Evolutionary conservation across 23 tunicate species (phyloP).

Genomic region (Botrylloides violaceus): DNA sequence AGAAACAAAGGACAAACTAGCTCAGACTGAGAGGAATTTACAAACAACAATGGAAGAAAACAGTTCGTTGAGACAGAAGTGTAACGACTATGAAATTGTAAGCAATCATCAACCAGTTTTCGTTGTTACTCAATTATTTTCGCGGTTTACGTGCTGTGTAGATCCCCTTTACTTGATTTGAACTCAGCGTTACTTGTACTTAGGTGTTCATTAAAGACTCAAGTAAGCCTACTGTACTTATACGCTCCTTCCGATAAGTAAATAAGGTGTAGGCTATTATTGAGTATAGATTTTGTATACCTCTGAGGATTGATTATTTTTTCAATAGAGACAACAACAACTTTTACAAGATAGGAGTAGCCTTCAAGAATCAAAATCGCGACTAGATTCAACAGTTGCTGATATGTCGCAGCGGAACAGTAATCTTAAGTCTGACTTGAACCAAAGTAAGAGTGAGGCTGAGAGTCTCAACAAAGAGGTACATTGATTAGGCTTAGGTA

Average conservation of each 20-base stretch:
- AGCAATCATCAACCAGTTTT: no score
- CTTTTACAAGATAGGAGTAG: slow-evolving; percentile 10
- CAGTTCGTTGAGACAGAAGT: slow-evolving; percentile 5
- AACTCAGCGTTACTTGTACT: no score
- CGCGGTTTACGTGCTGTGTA: no score
- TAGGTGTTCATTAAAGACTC: no score
- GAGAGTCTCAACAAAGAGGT: slow-evolving; percentile 7
- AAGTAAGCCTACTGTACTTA: no score
- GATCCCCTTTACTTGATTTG: no score
- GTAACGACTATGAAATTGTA: not conserved
- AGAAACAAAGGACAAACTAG: not conserved
- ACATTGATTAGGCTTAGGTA: no score
- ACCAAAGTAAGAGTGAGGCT: not conserved
- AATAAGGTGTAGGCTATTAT: no score
- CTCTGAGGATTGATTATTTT: no score
- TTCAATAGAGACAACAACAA: slow-evolving; percentile 17
- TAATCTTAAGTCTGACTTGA: slow-evolving; percentile 13
- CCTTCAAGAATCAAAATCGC: slow-evolving; percentile 8
- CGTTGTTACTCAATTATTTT: no score
- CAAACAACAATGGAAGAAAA: slow-evolving; percentile 2
- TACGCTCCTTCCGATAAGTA: no score
- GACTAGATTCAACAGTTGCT: slow-evolving; percentile 15
- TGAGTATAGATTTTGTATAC: no score
- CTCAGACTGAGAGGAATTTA: not conserved
- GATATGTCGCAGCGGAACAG: slow-evolving; percentile 11